Conservation (phyloP, 2,797 vertebrate genomes). For the Aulostomus chinensis region DNA sequence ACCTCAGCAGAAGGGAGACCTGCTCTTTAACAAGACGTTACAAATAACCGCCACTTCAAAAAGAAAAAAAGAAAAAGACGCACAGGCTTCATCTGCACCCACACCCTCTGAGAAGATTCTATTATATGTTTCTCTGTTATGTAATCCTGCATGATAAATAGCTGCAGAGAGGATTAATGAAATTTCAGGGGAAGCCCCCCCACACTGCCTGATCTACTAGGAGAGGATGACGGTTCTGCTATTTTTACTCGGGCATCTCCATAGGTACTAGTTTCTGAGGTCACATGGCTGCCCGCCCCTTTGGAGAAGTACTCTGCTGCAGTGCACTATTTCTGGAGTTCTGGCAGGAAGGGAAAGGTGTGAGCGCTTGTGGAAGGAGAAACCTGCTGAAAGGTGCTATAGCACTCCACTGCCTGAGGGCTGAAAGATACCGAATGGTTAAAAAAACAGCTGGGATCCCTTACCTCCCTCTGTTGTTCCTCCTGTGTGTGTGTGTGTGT, state of each 20-base stretch:
- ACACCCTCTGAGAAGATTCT: conserved; percentile 47
- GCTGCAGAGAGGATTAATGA: conserved; percentile 60
- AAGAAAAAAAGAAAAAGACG: conserved; percentile 30
- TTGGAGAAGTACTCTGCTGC: conserved; percentile 55
- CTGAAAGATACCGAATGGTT: conserved; percentile 32
- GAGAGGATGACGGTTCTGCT: conserved; percentile 38
- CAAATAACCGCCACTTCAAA: conserved; percentile 48
- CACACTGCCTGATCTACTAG: conserved; percentile 29
- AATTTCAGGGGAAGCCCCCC: conserved; percentile 60
- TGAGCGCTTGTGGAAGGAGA: conserved; percentile 45
- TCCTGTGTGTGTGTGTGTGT: conserved; percentile 1
- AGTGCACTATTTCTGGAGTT: conserved; percentile 70
- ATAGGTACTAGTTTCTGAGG: conserved; percentile 55
- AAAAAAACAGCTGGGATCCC: conserved; percentile 27
- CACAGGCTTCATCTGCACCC: conserved; percentile 41
- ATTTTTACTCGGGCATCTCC: conserved; percentile 70
- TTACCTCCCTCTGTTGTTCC: conserved; percentile 5
- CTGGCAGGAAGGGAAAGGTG: conserved; percentile 70
- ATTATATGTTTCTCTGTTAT: conserved; percentile 59
- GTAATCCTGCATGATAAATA: conserved; percentile 62
- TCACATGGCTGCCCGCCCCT: conserved; percentile 56
- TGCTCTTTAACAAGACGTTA: conserved; percentile 64
- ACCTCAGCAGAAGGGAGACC: conserved; percentile 57
- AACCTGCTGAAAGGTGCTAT: conserved; percentile 64
- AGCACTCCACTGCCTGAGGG: conserved; percentile 21